phyloP scores from a whole-genome alignment of 2,113 vertebrate species.

The Tretioscincus oriximinensis region DNA sequence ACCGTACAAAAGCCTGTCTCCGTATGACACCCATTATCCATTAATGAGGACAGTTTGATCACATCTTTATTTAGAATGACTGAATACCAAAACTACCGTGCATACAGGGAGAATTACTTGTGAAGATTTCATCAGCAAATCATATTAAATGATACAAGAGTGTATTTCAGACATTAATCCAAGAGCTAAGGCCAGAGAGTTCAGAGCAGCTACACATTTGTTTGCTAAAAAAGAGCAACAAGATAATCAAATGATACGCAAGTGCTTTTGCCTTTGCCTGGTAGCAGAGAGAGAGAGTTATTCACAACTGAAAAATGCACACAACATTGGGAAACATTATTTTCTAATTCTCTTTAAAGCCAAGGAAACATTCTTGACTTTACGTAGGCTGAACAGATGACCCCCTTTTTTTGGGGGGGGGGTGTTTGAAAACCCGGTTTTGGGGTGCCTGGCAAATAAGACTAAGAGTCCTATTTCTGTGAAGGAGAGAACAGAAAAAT shows the following conservation, averaged over 20 bases:
- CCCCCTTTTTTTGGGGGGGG: no score
- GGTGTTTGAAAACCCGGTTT: no score
- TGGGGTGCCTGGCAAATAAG: not conserved
- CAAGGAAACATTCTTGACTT: not conserved
- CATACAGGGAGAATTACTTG: constrained; percentile 5
- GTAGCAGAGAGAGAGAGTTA: not conserved
- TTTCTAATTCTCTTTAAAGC: not conserved
- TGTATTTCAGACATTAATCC: not conserved
- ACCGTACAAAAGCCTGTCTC: not conserved
- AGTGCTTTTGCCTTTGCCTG: not conserved
- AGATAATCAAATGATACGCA: not conserved
- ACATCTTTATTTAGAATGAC: not conserved
- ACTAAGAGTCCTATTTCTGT: not conserved
- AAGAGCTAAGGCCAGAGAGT: not conserved
- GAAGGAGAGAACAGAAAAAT: not conserved
- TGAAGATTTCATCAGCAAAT: not conserved
- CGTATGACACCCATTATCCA: not conserved
- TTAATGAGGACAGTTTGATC: constrained; percentile 1
- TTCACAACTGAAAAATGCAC: not conserved
- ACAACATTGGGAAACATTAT: constrained; percentile 6
- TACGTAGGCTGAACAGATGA: no score
- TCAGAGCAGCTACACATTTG: not conserved
- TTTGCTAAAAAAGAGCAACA: not conserved
- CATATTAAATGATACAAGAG: not conserved
- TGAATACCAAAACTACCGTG: constrained; percentile 25